Evolutionary conservation across 2,797 vertebrate genomes (phyloP).

Genomic region (Bradypodion pumilum): DNA sequence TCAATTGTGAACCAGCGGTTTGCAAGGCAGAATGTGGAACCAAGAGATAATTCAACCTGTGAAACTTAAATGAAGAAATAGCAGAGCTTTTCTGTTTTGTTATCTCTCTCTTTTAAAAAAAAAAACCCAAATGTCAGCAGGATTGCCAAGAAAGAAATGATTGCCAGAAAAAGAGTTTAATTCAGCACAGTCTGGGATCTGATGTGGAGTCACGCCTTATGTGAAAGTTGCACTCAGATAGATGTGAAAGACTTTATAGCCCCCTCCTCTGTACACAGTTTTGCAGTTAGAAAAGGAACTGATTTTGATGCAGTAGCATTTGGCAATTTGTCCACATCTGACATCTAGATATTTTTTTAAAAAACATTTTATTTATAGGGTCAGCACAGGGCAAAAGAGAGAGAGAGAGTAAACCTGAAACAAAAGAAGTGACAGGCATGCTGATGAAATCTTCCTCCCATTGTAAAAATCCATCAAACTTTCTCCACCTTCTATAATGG

Average conservation of each 20-base stretch:
- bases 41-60: background rate
- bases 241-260: background rate
- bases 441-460: background rate
- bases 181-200: background rate
- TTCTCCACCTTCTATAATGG: background rate
- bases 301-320: background rate
- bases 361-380: background rate
- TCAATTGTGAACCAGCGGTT: background rate
- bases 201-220: background rate
- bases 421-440: conserved; percentile 18
- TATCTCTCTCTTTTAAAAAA: background rate
- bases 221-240: background rate
- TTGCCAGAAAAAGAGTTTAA: background rate
- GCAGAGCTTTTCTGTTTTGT: background rate
- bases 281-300: conserved; percentile 21
- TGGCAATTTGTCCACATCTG: conserved; percentile 15
- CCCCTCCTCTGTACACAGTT: background rate
- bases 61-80: background rate
- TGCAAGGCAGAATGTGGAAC: background rate
- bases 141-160: background rate
- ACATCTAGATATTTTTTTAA: background rate
- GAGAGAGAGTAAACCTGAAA: background rate
- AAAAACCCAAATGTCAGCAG: background rate
- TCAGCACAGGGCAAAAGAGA: background rate
- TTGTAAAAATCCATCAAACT: background rate